A percentile compares a stretch with the other conserved stretches of the same genome.
Conservation (phyloP, 1,140 invertebrate genomes). For the Dreissena polymorpha region DNA sequence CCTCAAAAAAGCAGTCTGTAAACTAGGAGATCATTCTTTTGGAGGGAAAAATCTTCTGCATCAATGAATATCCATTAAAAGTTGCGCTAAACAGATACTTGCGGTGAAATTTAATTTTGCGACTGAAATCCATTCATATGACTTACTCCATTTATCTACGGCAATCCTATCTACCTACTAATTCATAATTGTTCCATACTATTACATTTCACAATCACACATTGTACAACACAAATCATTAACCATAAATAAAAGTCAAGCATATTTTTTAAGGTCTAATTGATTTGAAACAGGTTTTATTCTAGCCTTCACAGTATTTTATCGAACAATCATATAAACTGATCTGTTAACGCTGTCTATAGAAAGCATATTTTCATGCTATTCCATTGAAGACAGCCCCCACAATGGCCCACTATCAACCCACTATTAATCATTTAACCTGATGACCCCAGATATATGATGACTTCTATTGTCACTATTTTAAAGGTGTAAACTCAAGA, state of each 20-base stretch:
- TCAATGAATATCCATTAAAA: conserved; percentile 10
- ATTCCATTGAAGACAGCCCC: too few relatives aligned
- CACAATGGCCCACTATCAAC: too few relatives aligned
- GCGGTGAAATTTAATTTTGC: not conserved
- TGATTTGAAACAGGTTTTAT: too few relatives aligned
- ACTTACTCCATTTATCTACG: not conserved
- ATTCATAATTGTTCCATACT: not conserved
- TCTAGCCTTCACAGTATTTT: too few relatives aligned
- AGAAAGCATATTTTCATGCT: too few relatives aligned
- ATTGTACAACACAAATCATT: not conserved
- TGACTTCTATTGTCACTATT: too few relatives aligned
- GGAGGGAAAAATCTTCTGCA: conserved; percentile 8
- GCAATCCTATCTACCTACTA: not conserved
- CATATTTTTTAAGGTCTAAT: not conserved
- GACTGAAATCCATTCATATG: not conserved
- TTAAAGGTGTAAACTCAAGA: too few relatives aligned
- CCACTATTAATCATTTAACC: too few relatives aligned
- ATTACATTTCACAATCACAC: not conserved
- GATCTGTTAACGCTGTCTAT: too few relatives aligned
- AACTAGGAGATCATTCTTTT: not conserved
- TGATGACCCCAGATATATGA: too few relatives aligned
- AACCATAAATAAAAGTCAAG: conserved; percentile 4
- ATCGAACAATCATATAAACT: too few relatives aligned
- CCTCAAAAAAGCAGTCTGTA: not conserved
- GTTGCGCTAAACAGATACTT: not conserved